Evolutionary conservation across 2,113 vertebrate genomes (phyloP).

Genomic region (Nipponia nippon): DNA sequence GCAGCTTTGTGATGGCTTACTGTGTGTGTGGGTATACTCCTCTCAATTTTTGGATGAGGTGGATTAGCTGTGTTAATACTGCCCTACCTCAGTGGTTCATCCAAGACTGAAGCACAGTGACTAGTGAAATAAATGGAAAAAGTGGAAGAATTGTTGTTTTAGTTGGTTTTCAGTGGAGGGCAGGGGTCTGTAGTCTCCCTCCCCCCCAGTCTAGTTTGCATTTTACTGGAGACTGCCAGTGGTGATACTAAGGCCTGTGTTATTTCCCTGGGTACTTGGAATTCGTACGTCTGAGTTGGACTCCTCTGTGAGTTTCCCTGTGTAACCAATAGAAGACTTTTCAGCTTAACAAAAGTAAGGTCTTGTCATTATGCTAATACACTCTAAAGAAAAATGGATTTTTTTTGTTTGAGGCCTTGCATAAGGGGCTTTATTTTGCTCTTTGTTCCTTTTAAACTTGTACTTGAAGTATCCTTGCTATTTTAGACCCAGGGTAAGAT

Average conservation of each 20-base stretch:
- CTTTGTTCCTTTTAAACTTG: background rate
- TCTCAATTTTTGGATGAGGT: background rate
- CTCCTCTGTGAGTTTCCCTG: rapidly evolving
- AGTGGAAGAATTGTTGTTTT: background rate
- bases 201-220: background rate
- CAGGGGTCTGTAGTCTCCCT: background rate
- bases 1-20: background rate
- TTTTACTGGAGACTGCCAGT: background rate
- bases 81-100: background rate
- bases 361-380: background rate
- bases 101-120: background rate
- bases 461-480: background rate
- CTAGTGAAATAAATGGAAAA: background rate
- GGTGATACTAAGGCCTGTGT: background rate
- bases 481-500: background rate
- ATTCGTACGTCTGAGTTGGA: background rate
- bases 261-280: background rate
- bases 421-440: background rate
- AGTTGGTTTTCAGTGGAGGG: background rate
- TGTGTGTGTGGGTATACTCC: background rate
- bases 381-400: background rate
- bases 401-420: background rate
- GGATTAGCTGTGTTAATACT: background rate
- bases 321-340: background rate
- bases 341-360: background rate